Percentiles rank a stretch among this genome's conserved stretches.
Evolutionary conservation across 2,888 invertebrate genomes (phyloP).

Genomic region (Erynnis tages): DNA sequence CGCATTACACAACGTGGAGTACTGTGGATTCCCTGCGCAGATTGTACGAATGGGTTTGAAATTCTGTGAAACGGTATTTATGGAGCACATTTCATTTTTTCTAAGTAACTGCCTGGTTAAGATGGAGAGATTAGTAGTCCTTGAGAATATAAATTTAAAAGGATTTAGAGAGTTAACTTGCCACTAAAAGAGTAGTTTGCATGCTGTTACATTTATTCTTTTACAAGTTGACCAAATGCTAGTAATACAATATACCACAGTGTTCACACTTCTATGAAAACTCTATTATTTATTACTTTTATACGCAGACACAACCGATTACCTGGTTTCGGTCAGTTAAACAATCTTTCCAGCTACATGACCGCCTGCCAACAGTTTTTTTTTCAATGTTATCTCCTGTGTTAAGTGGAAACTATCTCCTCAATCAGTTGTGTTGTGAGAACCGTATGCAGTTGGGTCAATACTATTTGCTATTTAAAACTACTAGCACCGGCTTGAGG

Average conservation of each 20-base stretch:
- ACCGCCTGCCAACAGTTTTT: too few relatives aligned
- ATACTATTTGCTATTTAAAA: conserved; percentile 31
- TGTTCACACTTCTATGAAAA: too few relatives aligned
- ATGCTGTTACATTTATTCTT: background rate
- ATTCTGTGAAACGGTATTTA: conserved; percentile 18
- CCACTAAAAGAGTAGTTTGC: background rate
- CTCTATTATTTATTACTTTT: too few relatives aligned
- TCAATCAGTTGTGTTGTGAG: conserved; percentile 5
- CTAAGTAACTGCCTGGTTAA: conserved; percentile 10
- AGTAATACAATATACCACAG: too few relatives aligned
- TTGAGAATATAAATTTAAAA: conserved; percentile 12
- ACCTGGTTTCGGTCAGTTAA: too few relatives aligned
- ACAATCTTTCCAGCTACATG: too few relatives aligned
- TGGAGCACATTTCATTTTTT: conserved; percentile 6
- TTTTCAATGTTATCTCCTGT: background rate
- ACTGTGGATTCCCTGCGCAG: conserved; percentile 12
- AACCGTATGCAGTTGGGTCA: conserved; percentile 23
- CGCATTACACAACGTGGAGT: conserved; percentile 18
- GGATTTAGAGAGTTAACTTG: background rate
- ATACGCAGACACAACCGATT: too few relatives aligned
- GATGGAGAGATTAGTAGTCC: conserved; percentile 19
- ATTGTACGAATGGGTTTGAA: conserved; percentile 14
- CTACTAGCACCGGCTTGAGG: conserved; percentile 38
- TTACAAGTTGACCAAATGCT: background rate
- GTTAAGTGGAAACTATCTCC: conserved; percentile 5